Base-by-base conservation (phyloP, 2,888 invertebrate species). In the Lampropteryx suffumata region DNA sequence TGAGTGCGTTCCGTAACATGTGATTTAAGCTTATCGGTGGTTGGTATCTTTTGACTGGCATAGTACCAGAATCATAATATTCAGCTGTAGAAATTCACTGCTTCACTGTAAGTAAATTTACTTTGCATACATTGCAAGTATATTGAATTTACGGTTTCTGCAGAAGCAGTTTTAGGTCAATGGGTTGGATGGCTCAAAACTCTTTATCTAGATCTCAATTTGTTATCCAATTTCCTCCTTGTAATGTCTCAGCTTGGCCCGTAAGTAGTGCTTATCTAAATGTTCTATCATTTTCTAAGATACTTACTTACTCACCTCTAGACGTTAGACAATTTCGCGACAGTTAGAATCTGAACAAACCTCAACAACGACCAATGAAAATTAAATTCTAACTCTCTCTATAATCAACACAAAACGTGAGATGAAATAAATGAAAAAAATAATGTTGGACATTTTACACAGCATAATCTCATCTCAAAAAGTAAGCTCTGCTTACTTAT, bases 21-120 rank as follows among this genome's bases (percentile, higher is more conserved):
- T 32, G 35, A 29, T 50, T 41, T 37, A 6, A 2, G 28, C 17
- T 37, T 37, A 51, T 51, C 51, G 3, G 51, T 51, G 51, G 46
- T 42, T 9, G 33, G 33, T 29, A 45, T 36, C 44, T 35, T 21
- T n/a, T 5, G 29, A 44, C 27, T 34, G n/a, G 34, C 6, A 12
- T 12, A 13, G 13, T 26, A 30, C 24, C 6, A 32, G 7, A 3
- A 24, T 24, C 24, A 24, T 24, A 3, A 7, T 24, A 7, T 6
- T 24, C 24, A 7, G 7, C 5, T 7, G 24, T 7, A 24, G 7
- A 17, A 17, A 17, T 17, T 17, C 17, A 17, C 17, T 17, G 17
- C 17, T 17, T 17, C 17, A 17, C 17, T 3, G 17, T 17, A 17
- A 4, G n/a, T n/a, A 17, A 17, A 3, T 3, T 17, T 17, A 17